Base-by-base conservation (phyloP, 2,888 invertebrate genomes). In the Nemotelus nigrinus region DNA sequence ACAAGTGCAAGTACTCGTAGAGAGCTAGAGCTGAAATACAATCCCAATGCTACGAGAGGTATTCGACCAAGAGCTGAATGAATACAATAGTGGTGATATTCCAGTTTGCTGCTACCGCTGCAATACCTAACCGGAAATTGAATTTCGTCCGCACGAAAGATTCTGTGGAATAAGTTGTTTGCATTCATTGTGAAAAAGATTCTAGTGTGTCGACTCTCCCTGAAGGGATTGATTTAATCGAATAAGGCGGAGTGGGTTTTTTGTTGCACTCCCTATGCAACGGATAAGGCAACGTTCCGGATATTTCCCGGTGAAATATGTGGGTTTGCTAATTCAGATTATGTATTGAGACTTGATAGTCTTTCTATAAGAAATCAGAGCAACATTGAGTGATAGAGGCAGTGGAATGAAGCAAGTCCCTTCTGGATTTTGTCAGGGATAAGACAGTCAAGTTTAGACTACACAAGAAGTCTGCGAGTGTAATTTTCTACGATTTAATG, bases 111-210 rank as follows among this genome's bases (percentile, higher is more conserved):
- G 25, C 25, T 25, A 25, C 25, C 25, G 25, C 25, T 25, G 25
- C 50, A 50, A n/a, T 65, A 65, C 65, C 65, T 65, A 10, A 47
- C 5, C 65, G 65, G 65, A 65, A 65, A 65, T 65, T 65, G 65
- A 65, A 65, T 65, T 65, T 65, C 10, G 47, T 65, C 65, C 65
- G 8, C 65, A 65, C 65, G 65, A 47, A n/a, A 65, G 65, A 47
- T 10, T 65, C 65, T 45, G 8, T 65, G n/a, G 44, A 65, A 25
- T 45, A 65, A 45, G 65, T 65, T 65, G 47, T 65, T 65, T 65
- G 65, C 65, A 65, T 65, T 65, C 65, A 65, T 65, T 63, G 43
- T 5, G 63, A 41, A 63, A 58, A n/a, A 58, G 25, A 58, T 43
- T 41, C 7, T 57, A 57, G 25, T 63, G 43, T 63, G n/a, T 57